phyloP scores from a whole-genome alignment of 2,888 invertebrate species.

The Orgyia antiqua region DNA sequence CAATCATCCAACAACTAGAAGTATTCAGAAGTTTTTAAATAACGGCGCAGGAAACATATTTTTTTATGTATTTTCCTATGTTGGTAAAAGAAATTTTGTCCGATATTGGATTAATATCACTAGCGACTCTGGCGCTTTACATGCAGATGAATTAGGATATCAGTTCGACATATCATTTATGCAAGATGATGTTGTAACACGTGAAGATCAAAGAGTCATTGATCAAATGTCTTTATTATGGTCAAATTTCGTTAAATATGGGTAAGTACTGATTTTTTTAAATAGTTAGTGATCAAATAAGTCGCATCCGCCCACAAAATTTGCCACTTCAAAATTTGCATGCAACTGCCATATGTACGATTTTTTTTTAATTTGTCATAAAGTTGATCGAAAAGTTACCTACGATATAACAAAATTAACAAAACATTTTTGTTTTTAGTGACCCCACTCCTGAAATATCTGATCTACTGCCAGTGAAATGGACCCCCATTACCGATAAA shows the following conservation, averaged over 20 bases:
- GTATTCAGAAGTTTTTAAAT: conserved; percentile 23
- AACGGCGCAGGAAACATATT: conserved; percentile 25
- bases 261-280: conserved; percentile 32
- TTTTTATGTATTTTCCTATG: conserved; percentile 34
- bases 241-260: conserved; percentile 56
- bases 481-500: conserved; percentile 34
- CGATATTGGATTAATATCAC: conserved; percentile 20
- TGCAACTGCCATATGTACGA: too few species aligned
- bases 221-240: conserved; percentile 51
- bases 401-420: too few species aligned
- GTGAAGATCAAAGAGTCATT: conserved; percentile 4
- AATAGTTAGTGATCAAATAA: too few species aligned
- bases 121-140: conserved; percentile 27
- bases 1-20: conserved; percentile 28
- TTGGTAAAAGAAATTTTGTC: conserved; percentile 28
- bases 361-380: too few species aligned
- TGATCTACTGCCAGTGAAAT: conserved; percentile 37
- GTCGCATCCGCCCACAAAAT: too few species aligned
- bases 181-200: conserved; percentile 7
- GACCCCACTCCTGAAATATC: conserved; percentile 40
- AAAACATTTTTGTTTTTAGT: too few species aligned
- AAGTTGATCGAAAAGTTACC: too few species aligned
- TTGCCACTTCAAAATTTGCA: too few species aligned
- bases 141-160: conserved; percentile 41
- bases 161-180: conserved; percentile 27